Evolutionary conservation across 2,888 invertebrate genomes (phyloP), one percentile per base, ranked within the genome.

Genomic region (Luperina testacea): DNA sequence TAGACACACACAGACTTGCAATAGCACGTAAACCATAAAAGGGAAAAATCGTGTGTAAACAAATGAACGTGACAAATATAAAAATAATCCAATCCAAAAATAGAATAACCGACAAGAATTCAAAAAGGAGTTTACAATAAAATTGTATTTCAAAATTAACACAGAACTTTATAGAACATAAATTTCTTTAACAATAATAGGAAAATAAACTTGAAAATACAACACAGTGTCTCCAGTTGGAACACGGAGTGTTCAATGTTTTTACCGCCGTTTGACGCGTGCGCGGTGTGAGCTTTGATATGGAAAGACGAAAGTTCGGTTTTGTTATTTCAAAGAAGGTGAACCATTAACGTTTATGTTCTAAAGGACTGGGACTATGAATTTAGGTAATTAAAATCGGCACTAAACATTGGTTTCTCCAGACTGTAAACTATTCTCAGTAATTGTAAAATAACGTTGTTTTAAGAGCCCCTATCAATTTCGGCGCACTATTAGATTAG

Each of bases 241-340:
- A 90, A 90, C 45, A 84, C 88, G 65, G 8, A 24, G 78, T 81
- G 87, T 77, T 84, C 85, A 85, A 82, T 78, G 90, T 87, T 90
- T 81, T 86, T 86, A 81, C 82, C 80, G 75, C 68, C 72, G 57
- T 76, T 85, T 84, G 82, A 82, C 87, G 90, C 90, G 89, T 88
- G 90, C 90, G 90, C 86, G 82, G 82, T 83, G 65, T 45, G 45
- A 51, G 77, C 80, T 86, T 88, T 84, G 84, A 85, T 83, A 75
- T 73, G 42, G 57, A 20, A 75, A 81, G 86, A 84, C 78, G 67
- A 81, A 88, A 86, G 72, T 89, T 88, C 15, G 64, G 79, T 72
- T 78, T 73, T 75, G 77, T 78, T 88, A 80, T 81, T 82, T 82
- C 79, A 67, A 80, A 80, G 79, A 88, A 85, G 80, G 80, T 77